Evolutionary conservation across 2,888 invertebrate species (phyloP).

Genomic region (Lepidocyrtoides sp.): DNA sequence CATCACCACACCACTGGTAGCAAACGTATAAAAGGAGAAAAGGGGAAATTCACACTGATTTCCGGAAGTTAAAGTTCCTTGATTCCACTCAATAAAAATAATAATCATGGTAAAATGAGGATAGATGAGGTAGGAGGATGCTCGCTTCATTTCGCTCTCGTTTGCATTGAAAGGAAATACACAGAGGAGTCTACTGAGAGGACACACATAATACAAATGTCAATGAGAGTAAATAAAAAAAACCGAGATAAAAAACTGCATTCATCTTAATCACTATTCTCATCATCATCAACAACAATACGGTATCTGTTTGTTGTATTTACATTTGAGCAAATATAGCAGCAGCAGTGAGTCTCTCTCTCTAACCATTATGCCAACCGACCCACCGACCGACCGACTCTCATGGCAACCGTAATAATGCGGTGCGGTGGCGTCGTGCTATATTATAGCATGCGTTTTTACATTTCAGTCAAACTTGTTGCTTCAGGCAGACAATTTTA

Average conservation of each 20-base stretch:
- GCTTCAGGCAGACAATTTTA: conserved; percentile 66
- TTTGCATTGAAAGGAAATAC: conserved; percentile 37
- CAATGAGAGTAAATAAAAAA: conserved; percentile 56
- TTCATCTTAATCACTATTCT: conserved; percentile 33
- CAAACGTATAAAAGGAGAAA: conserved; percentile 61
- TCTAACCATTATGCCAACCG: not conserved
- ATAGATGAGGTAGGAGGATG: conserved; percentile 12
- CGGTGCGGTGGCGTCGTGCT: conserved; percentile 22
- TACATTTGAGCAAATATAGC: not conserved
- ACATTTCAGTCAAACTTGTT: not conserved
- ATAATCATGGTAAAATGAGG: conserved; percentile 33
- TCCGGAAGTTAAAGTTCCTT: conserved; percentile 78
- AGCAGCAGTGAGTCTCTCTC: not conserved
- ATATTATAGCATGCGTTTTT: not conserved
- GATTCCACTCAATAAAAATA: conserved; percentile 56
- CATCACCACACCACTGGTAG: not conserved
- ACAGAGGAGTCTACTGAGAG: not conserved
- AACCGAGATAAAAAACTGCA: conserved; percentile 43
- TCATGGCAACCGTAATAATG: conserved; percentile 32
- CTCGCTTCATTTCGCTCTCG: conserved; percentile 41
- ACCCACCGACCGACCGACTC: conserved; percentile 7
- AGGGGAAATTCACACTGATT: conserved; percentile 77
- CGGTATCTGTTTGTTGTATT: not conserved
- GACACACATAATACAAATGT: not conserved
- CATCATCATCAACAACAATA: conserved; percentile 24